A percentile compares a stretch with the other conserved stretches of the same genome.
These are phyloP conservation scores for Ceratotherium simum DNA, from an alignment of 2,113 vertebrate species.

Conservation along the genomic window DNA sequence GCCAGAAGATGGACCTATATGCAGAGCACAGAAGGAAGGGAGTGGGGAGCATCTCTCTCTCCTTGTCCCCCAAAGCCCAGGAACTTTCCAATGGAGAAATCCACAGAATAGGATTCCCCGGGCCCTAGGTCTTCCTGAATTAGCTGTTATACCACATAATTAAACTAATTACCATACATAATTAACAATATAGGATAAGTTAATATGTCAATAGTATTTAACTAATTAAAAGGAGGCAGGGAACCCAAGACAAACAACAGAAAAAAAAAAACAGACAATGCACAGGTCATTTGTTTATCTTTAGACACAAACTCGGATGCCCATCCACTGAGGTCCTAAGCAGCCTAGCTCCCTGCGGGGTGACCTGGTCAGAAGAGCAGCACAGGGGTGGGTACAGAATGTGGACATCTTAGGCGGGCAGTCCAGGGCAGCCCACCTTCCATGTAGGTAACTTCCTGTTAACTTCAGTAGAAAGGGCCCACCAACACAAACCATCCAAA, in stretches of 20 bases:
- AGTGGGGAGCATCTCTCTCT: background rate
- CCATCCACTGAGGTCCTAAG: background rate
- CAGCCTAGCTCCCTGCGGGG: too few relatives aligned
- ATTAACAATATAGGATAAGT: background rate
- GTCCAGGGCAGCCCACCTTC: background rate
- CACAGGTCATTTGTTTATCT: background rate
- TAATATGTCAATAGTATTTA: slow-evolving; percentile 15
- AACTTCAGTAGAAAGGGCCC: background rate
- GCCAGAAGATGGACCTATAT: background rate
- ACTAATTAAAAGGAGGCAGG: background rate
- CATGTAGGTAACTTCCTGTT: background rate
- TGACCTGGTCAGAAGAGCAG: background rate
- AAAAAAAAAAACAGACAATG: background rate
- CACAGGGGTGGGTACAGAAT: background rate
- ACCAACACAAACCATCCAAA: background rate
- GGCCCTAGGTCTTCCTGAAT: background rate
- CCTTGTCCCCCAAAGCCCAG: background rate
- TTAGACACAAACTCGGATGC: background rate
- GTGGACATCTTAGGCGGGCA: background rate
- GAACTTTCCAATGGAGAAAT: background rate
- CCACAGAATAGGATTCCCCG: background rate
- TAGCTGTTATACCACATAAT: background rate
- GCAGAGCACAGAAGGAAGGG: background rate
- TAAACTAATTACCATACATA: background rate
- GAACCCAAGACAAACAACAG: background rate